These are phyloP conservation scores for Aphidius colemani DNA, from an alignment of 2,888 invertebrate genomes.

Conservation along the genomic window DNA sequence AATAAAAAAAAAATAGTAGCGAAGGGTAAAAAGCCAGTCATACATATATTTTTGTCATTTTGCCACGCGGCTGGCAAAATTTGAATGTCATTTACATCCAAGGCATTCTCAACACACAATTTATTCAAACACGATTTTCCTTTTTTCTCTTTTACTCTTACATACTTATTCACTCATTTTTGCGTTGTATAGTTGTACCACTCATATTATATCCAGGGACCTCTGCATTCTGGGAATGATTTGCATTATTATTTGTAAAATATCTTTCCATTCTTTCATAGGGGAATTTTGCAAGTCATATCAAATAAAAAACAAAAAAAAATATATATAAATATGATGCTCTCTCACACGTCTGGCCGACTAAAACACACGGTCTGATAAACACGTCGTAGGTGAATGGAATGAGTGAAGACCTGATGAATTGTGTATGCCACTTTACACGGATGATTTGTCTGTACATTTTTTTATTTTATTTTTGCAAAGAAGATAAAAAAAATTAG, in stretches of 20 bases:
- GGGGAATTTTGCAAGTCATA: slow-evolving; percentile 41
- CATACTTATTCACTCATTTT: background rate
- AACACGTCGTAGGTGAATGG: slow-evolving; percentile 17
- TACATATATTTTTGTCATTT: slow-evolving; percentile 53
- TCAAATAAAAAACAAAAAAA: slow-evolving; percentile 4
- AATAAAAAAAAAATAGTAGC: background rate
- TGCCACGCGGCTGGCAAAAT: slow-evolving; percentile 45
- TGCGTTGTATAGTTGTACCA: no score
- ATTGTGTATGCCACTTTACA: slow-evolving; percentile 38
- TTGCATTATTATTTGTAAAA: slow-evolving; percentile 48
- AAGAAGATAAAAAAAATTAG: slow-evolving; percentile 15
- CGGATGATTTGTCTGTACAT: slow-evolving; percentile 30
- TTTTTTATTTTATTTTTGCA: slow-evolving; percentile 13
- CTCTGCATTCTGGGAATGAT: slow-evolving; percentile 40
- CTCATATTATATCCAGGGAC: slow-evolving; percentile 6
- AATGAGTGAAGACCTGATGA: slow-evolving; percentile 33
- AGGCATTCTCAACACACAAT: slow-evolving; percentile 47
- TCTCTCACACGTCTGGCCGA: no score
- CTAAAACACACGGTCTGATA: slow-evolving; percentile 21
- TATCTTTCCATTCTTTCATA: slow-evolving; percentile 27
- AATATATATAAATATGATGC: slow-evolving; percentile 14
- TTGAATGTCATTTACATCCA: slow-evolving; percentile 55
- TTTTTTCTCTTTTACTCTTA: slow-evolving; percentile 12
- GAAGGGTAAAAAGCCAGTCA: slow-evolving; percentile 3
- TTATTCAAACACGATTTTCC: slow-evolving; percentile 42